phyloP scores from a whole-genome alignment of 2,113 vertebrate genomes.

The Catagonus wagneri region DNA sequence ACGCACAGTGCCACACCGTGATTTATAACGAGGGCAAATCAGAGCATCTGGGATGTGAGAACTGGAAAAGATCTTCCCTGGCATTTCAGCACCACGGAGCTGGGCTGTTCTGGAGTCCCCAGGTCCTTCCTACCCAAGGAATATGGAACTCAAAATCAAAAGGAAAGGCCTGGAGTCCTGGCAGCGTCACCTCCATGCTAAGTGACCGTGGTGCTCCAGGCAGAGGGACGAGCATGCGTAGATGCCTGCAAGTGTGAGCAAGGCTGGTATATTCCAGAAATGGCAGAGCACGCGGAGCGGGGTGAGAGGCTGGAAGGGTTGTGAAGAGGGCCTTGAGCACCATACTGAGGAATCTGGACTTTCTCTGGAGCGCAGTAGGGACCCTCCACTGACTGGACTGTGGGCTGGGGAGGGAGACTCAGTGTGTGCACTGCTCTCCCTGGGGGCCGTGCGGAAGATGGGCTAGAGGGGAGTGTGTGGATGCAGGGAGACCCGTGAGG shows the following conservation, averaged over 20 bases:
- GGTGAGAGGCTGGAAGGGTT: neutral
- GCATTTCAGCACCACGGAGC: neutral
- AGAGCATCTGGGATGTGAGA: neutral
- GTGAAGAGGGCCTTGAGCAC: neutral
- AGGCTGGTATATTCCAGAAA: neutral
- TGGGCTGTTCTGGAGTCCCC: neutral
- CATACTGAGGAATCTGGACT: neutral
- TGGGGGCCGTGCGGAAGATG: neutral
- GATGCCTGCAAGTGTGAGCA: neutral
- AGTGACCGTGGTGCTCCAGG: neutral
- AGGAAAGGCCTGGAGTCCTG: neutral
- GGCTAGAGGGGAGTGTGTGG: neutral
- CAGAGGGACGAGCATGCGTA: neutral
- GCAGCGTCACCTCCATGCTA: neutral
- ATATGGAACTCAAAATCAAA: neutral
- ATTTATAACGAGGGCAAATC: neutral
- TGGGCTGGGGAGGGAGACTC: neutral
- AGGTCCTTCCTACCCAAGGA: neutral
- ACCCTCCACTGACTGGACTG: neutral
- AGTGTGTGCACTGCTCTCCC: neutral
- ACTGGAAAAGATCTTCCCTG: neutral
- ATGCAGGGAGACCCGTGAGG: neutral
- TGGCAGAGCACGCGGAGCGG: neutral
- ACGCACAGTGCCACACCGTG: neutral
- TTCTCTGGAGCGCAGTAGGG: neutral